Conservation (phyloP, 2,888 invertebrate species). For the Sarcophaga variegata region DNA sequence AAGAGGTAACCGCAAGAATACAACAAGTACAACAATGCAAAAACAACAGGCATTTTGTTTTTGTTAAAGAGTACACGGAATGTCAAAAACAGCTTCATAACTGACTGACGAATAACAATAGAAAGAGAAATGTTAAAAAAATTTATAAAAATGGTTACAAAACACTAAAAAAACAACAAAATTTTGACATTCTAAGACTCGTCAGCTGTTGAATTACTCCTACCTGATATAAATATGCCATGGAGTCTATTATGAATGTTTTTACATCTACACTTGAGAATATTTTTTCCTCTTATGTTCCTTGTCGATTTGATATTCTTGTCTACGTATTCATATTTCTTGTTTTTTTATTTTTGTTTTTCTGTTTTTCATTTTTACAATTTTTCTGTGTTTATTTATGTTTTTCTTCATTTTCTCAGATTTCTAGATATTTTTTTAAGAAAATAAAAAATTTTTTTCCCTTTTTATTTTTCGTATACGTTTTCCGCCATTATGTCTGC, state of each 20-base stretch:
- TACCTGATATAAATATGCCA: no score
- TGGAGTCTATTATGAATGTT: background rate
- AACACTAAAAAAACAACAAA: no score
- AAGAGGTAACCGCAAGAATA: no score
- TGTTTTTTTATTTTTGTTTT: conserved; percentile 21
- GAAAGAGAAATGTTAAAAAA: no score
- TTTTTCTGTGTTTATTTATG: background rate
- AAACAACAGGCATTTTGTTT: no score
- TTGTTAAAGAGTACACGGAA: no score
- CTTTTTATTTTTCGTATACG: conserved; percentile 11
- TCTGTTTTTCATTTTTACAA: background rate
- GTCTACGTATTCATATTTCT: background rate
- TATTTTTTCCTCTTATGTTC: background rate
- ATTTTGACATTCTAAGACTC: no score
- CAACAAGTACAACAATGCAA: no score
- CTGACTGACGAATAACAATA: no score
- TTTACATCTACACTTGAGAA: background rate
- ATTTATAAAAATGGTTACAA: no score
- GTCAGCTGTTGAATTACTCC: no score
- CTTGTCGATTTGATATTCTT: background rate
- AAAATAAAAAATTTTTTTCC: background rate
- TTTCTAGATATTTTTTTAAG: conserved; percentile 11
- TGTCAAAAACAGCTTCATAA: no score
- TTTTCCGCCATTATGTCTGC: conserved; percentile 62
- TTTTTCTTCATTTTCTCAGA: conserved; percentile 8